phyloP scores from a whole-genome alignment of 2,888 invertebrate species.

The Petrolisthes cinctipes region DNA sequence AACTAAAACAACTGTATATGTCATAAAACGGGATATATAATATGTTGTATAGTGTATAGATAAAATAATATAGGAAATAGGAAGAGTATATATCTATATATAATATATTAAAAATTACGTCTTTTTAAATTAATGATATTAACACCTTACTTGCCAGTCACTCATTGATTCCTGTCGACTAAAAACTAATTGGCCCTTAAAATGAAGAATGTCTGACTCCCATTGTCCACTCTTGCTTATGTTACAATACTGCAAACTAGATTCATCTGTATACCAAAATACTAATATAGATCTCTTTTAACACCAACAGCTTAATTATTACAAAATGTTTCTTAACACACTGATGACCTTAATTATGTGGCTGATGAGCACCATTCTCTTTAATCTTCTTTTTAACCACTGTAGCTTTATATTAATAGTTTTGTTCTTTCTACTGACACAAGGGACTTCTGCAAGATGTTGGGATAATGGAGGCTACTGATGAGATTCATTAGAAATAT shows the following conservation, averaged over 20 bases:
- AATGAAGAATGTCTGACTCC: not conserved
- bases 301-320: not conserved
- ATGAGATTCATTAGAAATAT: no score
- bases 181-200: not conserved
- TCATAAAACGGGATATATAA: no score
- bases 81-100: not conserved
- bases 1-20: no score
- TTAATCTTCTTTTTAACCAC: no score
- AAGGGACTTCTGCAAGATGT: no score
- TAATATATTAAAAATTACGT: not conserved
- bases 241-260: not conserved
- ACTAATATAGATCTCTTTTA: slow-evolving; percentile 1
- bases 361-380: not conserved
- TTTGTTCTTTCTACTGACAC: no score
- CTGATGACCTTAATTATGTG: not conserved
- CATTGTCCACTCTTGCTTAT: not conserved
- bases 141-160: not conserved
- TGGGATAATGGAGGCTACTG: no score
- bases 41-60: not conserved
- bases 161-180: not conserved
- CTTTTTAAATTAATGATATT: not conserved
- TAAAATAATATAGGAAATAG: not conserved
- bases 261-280: slow-evolving; percentile 1
- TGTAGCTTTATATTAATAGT: no score
- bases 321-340: not conserved